Percentiles rank a stretch among this genome's conserved stretches.
phyloP scores from a whole-genome alignment of 2,113 vertebrate genomes.

The Tauraco erythrolophus region DNA sequence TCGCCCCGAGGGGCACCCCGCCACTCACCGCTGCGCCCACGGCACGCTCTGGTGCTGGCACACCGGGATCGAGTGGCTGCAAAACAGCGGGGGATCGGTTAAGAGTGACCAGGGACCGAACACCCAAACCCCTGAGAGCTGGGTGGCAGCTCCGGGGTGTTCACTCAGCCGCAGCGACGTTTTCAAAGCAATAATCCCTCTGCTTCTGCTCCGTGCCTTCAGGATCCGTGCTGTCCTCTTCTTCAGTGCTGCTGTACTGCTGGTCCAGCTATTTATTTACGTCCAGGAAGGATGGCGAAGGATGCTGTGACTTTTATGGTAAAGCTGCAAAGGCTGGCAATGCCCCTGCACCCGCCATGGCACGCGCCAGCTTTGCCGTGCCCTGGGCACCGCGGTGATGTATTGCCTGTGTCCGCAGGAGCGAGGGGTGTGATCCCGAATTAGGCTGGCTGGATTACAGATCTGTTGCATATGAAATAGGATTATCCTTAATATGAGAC shows the following conservation, averaged over 20 bases:
- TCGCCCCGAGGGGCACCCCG: not conserved
- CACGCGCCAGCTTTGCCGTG: fast-evolving
- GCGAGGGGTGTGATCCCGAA: fast-evolving
- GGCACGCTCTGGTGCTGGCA: not conserved
- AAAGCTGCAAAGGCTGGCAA: fast-evolving
- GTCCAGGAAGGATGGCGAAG: not conserved
- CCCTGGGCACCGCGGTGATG: fast-evolving
- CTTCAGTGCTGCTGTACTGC: fast-evolving
- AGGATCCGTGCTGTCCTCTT: not conserved
- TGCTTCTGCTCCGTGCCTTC: not conserved
- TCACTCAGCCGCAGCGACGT: fast-evolving
- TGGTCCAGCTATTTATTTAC: fast-evolving
- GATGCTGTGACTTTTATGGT: fast-evolving
- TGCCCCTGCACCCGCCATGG: fast-evolving
- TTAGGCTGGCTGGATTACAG: fast-evolving
- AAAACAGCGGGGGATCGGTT: not conserved
- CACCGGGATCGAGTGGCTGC: not conserved
- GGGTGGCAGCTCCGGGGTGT: fast-evolving
- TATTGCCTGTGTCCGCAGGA: fast-evolving
- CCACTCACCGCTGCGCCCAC: not conserved
- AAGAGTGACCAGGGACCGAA: fast-evolving
- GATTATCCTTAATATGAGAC: not conserved
- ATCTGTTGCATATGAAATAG: not conserved
- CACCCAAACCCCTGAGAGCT: fast-evolving
- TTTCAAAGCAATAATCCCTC: too few relatives aligned